phyloP scores from a whole-genome alignment of 2,888 invertebrate species.

The Diarsia brunnea region DNA sequence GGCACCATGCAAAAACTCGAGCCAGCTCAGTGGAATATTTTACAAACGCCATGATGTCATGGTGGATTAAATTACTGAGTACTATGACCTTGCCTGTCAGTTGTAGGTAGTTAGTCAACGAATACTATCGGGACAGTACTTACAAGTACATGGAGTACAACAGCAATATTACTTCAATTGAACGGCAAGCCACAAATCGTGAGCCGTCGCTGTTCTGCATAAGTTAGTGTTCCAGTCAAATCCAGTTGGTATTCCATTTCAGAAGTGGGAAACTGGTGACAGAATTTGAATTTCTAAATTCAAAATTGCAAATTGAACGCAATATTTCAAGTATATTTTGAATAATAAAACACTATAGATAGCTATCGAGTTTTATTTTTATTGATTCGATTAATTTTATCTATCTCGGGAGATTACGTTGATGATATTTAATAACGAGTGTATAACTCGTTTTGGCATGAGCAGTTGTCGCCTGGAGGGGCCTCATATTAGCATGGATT shows the following conservation, averaged over 20 bases:
- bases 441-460: conserved; percentile 74
- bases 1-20: conserved; percentile 80
- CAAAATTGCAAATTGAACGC: conserved; percentile 31
- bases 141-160: conserved; percentile 31
- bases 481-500: conserved; percentile 85
- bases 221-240: conserved; percentile 27
- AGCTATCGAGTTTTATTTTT: conserved; percentile 47
- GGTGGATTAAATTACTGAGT: conserved; percentile 87
- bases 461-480: conserved; percentile 77
- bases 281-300: conserved; percentile 30
- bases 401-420: conserved; percentile 59
- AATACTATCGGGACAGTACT: conserved; percentile 58
- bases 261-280: conserved; percentile 19
- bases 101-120: conserved; percentile 65
- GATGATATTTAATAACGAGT: conserved; percentile 71
- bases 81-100: conserved; percentile 85
- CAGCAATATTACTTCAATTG: conserved; percentile 37
- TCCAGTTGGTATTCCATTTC: conserved; percentile 32
- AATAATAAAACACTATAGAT: conserved; percentile 35
- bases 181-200: conserved; percentile 34
- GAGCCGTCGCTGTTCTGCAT: conserved; percentile 18
- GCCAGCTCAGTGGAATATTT: conserved; percentile 84
- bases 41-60: conserved; percentile 88
- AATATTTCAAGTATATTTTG: conserved; percentile 32
- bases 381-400: conserved; percentile 56